These are phyloP conservation scores for Forpus xanthops DNA, from an alignment of 2,797 vertebrate genomes.

Conservation along the genomic window DNA sequence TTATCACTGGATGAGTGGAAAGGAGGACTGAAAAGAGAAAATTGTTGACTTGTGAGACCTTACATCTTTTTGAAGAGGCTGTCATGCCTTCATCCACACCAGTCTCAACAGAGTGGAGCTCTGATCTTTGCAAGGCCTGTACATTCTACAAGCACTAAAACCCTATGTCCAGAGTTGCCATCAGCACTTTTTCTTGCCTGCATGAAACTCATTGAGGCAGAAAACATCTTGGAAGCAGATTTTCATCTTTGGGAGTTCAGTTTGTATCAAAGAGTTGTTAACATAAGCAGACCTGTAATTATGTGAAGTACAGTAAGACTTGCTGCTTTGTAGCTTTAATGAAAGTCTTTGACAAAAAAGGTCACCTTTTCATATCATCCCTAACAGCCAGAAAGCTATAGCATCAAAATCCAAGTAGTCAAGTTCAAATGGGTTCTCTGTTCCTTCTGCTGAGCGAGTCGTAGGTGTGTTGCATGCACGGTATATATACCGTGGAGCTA, in stretches of 20 bases:
- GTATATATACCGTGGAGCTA: not conserved
- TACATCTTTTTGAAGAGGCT: not conserved
- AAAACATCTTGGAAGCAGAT: not conserved
- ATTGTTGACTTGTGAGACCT: not conserved
- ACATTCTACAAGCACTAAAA: not conserved
- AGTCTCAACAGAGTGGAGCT: not conserved
- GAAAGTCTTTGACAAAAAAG: not conserved
- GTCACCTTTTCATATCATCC: not conserved
- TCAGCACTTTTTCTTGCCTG: not conserved
- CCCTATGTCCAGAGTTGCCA: rapidly evolving
- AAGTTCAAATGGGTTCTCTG: not conserved
- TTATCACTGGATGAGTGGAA: not conserved
- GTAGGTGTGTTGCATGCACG: not conserved
- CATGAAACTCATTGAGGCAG: not conserved
- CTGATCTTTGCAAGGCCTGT: not conserved
- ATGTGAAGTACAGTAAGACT: not conserved
- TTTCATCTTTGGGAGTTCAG: not conserved
- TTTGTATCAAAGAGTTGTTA: not conserved
- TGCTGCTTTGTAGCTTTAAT: not conserved
- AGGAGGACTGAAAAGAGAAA: not conserved
- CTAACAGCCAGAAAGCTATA: not conserved
- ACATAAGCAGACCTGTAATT: not conserved
- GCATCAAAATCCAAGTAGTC: not conserved
- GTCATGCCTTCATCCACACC: not conserved
- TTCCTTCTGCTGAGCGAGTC: not conserved